A percentile compares a stretch with the other conserved stretches of the same genome.
Conservation (phyloP, 2,113 vertebrate genomes). For the Burhinus oedicnemus region DNA sequence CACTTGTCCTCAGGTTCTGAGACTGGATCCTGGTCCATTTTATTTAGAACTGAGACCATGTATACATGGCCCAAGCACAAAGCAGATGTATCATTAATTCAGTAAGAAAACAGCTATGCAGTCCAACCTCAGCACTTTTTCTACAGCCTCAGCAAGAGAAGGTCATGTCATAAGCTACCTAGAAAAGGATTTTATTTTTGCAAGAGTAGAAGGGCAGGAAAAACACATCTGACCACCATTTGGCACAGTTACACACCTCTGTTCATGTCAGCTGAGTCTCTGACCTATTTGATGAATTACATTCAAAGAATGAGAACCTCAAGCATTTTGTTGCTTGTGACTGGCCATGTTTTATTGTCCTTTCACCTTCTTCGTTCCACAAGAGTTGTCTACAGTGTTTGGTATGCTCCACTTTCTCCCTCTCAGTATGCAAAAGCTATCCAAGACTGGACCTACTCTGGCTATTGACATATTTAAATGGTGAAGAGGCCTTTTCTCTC, state of each 20-base stretch:
- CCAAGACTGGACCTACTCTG: background rate
- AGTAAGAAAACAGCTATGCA: accelerated
- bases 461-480: background rate
- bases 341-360: accelerated
- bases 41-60: background rate
- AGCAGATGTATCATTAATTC: background rate
- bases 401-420: background rate
- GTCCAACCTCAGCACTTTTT: background rate
- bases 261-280: background rate
- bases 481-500: background rate
- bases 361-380: background rate
- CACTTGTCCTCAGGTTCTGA: background rate
- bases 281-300: background rate
- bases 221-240: background rate
- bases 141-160: background rate
- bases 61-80: background rate
- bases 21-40: background rate
- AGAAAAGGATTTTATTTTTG: background rate
- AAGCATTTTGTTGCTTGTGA: background rate
- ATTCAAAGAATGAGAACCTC: background rate
- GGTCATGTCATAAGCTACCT: background rate
- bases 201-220: background rate
- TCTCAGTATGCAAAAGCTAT: background rate
- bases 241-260: accelerated
- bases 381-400: background rate